Evolutionary conservation across 2,113 vertebrate species (phyloP).

Genomic region (Axis porcinus): DNA sequence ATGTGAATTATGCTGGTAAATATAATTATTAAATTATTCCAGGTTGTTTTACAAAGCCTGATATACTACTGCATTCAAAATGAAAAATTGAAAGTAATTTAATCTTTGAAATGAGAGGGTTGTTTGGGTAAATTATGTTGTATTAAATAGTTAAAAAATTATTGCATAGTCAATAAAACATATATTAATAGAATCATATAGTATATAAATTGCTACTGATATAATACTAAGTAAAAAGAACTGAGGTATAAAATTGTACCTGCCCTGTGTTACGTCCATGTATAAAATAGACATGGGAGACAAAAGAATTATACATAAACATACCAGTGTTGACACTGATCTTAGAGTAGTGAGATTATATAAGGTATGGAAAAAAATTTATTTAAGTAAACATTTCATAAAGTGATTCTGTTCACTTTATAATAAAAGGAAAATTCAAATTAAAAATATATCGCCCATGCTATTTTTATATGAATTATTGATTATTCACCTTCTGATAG

Average conservation of each 20-base stretch:
- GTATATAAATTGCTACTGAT: not conserved
- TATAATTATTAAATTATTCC: not conserved
- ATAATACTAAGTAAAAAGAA: not conserved
- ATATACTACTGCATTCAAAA: not conserved
- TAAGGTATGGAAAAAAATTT: not conserved
- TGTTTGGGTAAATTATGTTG: not conserved
- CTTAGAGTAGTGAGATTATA: not conserved
- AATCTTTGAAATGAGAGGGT: not conserved
- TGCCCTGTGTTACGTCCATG: not conserved
- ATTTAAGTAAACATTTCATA: not conserved
- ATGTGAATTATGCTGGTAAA: not conserved
- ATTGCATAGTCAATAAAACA: not conserved
- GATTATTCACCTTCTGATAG: not conserved
- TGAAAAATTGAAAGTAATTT: not conserved
- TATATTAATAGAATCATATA: not conserved
- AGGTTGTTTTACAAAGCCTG: not conserved
- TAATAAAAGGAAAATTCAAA: not conserved
- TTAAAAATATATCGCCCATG: not conserved
- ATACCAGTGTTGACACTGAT: not conserved
- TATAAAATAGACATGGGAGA: not conserved
- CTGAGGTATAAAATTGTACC: not conserved
- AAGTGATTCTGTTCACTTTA: not conserved
- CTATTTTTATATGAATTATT: not conserved
- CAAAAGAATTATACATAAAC: not conserved
- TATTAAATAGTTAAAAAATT: not conserved